Percentiles rank a stretch among this genome's conserved stretches.
Evolutionary conservation across 2,113 vertebrate genomes (phyloP).

Genomic region (Nesoenas mayeri): DNA sequence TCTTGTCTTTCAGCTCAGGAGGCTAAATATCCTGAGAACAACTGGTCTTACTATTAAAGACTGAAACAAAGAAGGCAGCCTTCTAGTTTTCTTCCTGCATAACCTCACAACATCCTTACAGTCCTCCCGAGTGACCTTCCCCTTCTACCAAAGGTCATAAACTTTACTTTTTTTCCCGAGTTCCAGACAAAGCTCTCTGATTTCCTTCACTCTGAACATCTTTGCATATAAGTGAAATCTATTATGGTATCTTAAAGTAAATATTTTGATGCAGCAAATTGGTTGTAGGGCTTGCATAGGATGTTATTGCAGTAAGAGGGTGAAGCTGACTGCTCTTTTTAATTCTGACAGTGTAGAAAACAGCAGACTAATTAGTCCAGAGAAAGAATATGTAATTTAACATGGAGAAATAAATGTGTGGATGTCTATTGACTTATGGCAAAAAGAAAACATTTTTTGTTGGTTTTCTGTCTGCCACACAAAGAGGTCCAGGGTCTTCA

Average conservation of each 20-base stretch:
- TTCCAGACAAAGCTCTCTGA: no score
- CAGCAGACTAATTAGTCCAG: background rate
- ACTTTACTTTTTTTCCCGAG: no score
- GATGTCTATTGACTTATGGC: background rate
- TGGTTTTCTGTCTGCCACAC: background rate
- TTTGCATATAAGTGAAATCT: background rate
- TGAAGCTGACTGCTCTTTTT: background rate
- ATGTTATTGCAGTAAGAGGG: background rate
- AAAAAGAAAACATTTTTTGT: background rate
- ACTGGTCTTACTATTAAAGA: no score
- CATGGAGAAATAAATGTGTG: background rate
- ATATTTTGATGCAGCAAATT: background rate
- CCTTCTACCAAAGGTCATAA: no score
- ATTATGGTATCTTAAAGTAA: background rate
- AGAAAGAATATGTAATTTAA: background rate
- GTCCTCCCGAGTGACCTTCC: no score
- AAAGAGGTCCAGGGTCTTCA: background rate
- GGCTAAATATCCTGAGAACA: no score
- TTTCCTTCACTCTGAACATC: background rate
- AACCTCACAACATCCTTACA: no score
- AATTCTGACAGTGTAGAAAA: background rate
- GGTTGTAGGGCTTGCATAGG: fast-evolving
- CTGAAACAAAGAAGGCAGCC: no score
- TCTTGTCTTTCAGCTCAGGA: no score
- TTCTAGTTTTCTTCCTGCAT: no score